phyloP scores from a whole-genome alignment of 2,888 invertebrate genomes.

The Heliconius charithonia region DNA sequence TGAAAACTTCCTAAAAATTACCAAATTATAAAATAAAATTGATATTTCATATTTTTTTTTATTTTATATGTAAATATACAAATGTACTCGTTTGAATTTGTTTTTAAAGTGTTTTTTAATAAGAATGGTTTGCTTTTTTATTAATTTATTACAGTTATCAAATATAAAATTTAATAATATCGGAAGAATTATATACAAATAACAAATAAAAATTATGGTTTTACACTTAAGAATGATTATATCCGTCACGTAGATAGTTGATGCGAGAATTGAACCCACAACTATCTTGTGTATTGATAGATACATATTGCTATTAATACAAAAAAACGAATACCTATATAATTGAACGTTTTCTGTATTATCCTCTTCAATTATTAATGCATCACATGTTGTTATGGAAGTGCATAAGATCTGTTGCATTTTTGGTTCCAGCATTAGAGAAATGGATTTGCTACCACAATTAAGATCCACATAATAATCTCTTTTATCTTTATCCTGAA shows the following conservation, averaged over 20 bases:
- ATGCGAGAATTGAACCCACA: no score
- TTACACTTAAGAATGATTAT: no score
- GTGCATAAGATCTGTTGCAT: conserved; percentile 26
- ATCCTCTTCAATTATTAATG: conserved; percentile 34
- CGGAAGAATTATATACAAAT: neutral
- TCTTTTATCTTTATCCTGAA: conserved; percentile 55
- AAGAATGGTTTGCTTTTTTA: neutral
- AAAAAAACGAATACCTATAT: conserved; percentile 52
- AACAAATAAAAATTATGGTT: no score
- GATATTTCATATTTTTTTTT: no score
- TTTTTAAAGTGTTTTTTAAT: neutral
- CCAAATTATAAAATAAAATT: neutral
- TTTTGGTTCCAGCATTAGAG: conserved; percentile 27
- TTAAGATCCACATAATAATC: conserved; percentile 47
- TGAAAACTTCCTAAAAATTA: conserved; percentile 51
- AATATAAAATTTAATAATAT: neutral
- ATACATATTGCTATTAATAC: no score
- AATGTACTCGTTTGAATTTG: neutral
- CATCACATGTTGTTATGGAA: neutral
- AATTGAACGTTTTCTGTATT: conserved; percentile 48
- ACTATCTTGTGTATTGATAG: no score
- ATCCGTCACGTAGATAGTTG: no score
- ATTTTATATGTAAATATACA: no score
- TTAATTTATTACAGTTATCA: neutral
- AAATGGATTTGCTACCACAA: conserved; percentile 37